Percentiles rank a stretch among this genome's conserved stretches.
Evolutionary conservation across 2,888 invertebrate genomes (phyloP).

Genomic region (Melinopterus prodromus): DNA sequence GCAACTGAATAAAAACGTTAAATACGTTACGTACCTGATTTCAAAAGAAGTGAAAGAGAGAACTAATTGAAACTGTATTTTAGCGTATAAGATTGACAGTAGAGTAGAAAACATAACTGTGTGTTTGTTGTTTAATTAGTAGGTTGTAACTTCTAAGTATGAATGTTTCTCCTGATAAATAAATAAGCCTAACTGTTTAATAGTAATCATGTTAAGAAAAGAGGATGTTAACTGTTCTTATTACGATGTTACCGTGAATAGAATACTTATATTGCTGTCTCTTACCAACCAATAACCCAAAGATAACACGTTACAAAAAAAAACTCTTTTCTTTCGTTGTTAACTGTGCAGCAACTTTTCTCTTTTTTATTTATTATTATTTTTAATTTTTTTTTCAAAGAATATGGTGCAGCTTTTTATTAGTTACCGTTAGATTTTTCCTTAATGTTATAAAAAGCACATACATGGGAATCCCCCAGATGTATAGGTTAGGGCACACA

Average conservation of each 20-base stretch:
- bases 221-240: slow-evolving; percentile 53
- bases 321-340: no score
- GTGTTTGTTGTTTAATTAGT: slow-evolving; percentile 13
- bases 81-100: neutral
- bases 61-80: neutral
- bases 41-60: neutral
- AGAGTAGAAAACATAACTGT: neutral
- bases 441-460: neutral
- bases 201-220: slow-evolving; percentile 40
- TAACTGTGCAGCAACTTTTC: neutral
- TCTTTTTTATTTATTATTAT: slow-evolving; percentile 28
- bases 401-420: neutral
- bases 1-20: neutral
- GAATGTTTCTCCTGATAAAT: slow-evolving; percentile 7
- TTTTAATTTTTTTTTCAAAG: neutral
- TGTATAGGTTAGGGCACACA: neutral
- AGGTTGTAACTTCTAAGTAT: neutral
- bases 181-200: slow-evolving; percentile 35
- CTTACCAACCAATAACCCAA: slow-evolving; percentile 30
- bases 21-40: neutral
- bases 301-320: neutral
- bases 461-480: neutral
- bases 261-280: neutral
- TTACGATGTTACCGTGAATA: slow-evolving; percentile 33
- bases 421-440: neutral